Base-by-base conservation (phyloP, 2,113 vertebrate genomes). In the Saccopteryx leptura region DNA sequence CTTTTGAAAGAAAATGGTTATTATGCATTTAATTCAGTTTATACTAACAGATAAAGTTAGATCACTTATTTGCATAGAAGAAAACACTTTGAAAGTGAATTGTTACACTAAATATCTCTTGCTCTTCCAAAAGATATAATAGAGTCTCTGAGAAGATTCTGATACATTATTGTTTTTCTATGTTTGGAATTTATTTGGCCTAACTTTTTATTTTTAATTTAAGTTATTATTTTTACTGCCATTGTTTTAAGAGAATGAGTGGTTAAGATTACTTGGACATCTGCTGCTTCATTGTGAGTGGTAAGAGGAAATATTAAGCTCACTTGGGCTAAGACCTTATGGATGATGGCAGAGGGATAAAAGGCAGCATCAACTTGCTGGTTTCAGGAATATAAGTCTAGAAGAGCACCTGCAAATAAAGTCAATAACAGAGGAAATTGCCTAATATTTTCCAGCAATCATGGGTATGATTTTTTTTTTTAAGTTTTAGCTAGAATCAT, bases 401-500 rank as follows among this genome's bases (percentile, higher is more conserved):
- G 23, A 83, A 72, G 11, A 63, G 1, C 9, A 76, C 8, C 31
- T 85, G 3, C 23, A 80, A 15, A 85, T 58, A 33, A 54, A 63
- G 31, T 24, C 28, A 52, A 14, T 28, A 52, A 50, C 52, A 31
- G 56, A 8, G 48, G 4, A 4, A 68, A 79, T 46, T 89, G 7
- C 33, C 18, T 78, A 9, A 19, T 61, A 76, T n/a, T 26, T 19
- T 54, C 21, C 10, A 50, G 52, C 1, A 74, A 2, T 48, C 26
- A n/a, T 23, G 5, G 12, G 1, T 66, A 7, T 33, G 14, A 4
- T 66, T 18, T 79, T 48, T 17, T 79, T 68, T 88, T 68, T 50
- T 33, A 21, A n/a, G 17, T 60, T 61, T 21, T 60, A 98, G 95
- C 79, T 99, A 98, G 98, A 99, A 93, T 99, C 99, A 0, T 99